A percentile compares a stretch with the other conserved stretches of the same genome.
These are phyloP conservation scores for Puntigrus tetrazona DNA, from an alignment of 2,113 vertebrate species.

Conservation along the genomic window DNA sequence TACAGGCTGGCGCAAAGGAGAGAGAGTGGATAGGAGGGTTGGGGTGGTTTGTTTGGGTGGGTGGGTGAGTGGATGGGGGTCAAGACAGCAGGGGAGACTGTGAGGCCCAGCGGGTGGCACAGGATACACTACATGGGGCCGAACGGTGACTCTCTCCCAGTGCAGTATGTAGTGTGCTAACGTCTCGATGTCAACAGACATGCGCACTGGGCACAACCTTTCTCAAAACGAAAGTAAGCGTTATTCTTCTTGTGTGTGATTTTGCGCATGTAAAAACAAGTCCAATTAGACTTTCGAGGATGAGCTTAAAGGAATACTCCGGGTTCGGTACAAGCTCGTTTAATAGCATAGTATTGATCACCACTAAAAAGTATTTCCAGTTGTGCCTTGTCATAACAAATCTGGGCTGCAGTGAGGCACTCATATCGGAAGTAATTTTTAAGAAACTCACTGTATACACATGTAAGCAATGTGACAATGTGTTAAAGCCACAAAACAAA, in stretches of 20 bases:
- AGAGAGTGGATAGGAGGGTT: conserved; percentile 66
- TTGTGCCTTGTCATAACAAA: too few relatives aligned
- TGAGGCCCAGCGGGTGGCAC: conserved; percentile 36
- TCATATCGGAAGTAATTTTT: too few relatives aligned
- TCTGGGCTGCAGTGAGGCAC: too few relatives aligned
- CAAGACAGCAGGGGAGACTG: conserved; percentile 63
- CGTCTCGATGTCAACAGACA: neutral
- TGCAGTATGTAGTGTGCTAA: neutral
- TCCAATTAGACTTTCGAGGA: neutral
- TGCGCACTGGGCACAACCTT: neutral
- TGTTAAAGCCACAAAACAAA: too few relatives aligned
- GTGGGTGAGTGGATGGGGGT: conserved; percentile 62
- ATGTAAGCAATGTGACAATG: too few relatives aligned
- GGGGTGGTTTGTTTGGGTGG: conserved; percentile 19
- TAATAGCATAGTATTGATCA: neutral
- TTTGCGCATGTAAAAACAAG: neutral
- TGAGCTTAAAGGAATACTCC: neutral
- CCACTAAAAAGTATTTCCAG: neutral
- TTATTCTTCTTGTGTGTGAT: neutral
- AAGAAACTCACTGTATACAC: too few relatives aligned
- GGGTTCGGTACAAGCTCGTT: neutral
- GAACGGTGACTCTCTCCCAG: neutral
- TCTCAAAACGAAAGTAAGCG: neutral
- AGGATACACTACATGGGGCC: conserved; percentile 27
- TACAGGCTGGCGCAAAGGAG: conserved; percentile 79